phyloP scores from a whole-genome alignment of 2,888 invertebrate genomes.

The Gymnosoma rotundatum region DNA sequence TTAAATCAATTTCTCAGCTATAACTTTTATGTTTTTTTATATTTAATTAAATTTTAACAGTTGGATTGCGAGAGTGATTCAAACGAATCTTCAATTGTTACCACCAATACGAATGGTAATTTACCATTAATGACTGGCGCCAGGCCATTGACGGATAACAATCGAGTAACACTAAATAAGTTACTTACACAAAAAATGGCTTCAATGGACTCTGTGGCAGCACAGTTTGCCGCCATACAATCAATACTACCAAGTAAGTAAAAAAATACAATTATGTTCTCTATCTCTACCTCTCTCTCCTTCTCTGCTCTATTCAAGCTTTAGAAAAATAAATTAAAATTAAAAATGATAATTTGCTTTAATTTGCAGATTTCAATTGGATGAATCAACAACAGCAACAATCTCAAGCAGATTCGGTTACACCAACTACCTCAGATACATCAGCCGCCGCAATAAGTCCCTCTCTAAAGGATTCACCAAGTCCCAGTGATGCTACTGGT shows the following conservation, averaged over 20 bases:
- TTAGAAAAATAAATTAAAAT: background rate
- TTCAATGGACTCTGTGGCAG: slow-evolving; percentile 87
- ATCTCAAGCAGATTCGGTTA: slow-evolving; percentile 79
- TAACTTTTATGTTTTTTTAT: background rate
- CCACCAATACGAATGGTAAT: slow-evolving; percentile 63
- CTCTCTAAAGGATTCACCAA: slow-evolving; percentile 83
- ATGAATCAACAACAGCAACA: slow-evolving; percentile 73
- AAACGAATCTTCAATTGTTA: slow-evolving; percentile 79
- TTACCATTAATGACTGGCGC: slow-evolving; percentile 79
- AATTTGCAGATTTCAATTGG: slow-evolving; percentile 72
- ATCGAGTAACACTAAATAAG: slow-evolving; percentile 75
- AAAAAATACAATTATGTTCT: background rate
- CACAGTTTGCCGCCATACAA: slow-evolving; percentile 86
- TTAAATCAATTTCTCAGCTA: too few relatives aligned
- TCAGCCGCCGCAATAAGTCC: slow-evolving; percentile 81
- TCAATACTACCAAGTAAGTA: slow-evolving; percentile 78
- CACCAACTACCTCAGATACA: slow-evolving; percentile 82
- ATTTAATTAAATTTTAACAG: slow-evolving; percentile 67
- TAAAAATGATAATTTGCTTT: background rate
- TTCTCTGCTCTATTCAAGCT: background rate
- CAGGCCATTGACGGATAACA: slow-evolving; percentile 77
- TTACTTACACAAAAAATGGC: slow-evolving; percentile 83
- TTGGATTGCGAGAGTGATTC: slow-evolving; percentile 87
- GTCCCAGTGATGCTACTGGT: slow-evolving; percentile 83
- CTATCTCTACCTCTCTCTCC: background rate